Percentiles rank a stretch among this genome's conserved stretches.
Evolutionary conservation across 2,113 vertebrate species (phyloP).

Genomic region (Empidonax alnorum): DNA sequence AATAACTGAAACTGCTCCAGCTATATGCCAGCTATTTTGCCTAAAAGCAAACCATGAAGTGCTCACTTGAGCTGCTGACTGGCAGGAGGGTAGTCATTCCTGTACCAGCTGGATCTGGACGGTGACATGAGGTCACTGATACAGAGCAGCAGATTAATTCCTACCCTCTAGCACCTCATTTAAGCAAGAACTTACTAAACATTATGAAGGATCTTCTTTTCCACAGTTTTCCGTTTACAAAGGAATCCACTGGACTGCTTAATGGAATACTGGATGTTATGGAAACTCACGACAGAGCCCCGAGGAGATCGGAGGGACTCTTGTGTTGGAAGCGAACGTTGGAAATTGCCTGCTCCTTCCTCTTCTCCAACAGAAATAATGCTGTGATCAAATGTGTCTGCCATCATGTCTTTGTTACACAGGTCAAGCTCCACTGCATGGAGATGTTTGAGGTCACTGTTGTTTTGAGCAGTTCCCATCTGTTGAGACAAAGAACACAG

Average conservation of each 20-base stretch:
- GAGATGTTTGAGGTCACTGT: not conserved
- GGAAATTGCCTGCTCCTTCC: not conserved
- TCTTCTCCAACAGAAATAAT: constrained; percentile 32
- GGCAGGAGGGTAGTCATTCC: not conserved
- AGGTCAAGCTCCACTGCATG: constrained; percentile 23
- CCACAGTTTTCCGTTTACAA: constrained; percentile 41
- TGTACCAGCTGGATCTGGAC: constrained; percentile 12
- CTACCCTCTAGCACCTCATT: not conserved
- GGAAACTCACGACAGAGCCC: constrained; percentile 71
- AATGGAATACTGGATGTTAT: constrained; percentile 65
- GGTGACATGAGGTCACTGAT: not conserved
- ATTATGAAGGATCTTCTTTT: constrained; percentile 70
- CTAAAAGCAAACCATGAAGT: not conserved
- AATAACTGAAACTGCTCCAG: not conserved
- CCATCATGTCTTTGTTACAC: not conserved
- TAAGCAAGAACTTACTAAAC: constrained; percentile 65
- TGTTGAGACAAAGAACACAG: not conserved
- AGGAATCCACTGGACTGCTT: constrained; percentile 50
- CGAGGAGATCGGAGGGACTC: constrained; percentile 59
- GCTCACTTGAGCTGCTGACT: not conserved
- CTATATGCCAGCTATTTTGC: not conserved
- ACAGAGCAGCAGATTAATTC: constrained; percentile 21
- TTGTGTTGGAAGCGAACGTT: constrained; percentile 44
- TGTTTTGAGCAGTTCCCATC: constrained; percentile 51
- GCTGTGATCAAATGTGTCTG: not conserved